These are phyloP conservation scores for Oithona nana DNA, from an alignment of 2,888 invertebrate species.

Conservation along the genomic window DNA sequence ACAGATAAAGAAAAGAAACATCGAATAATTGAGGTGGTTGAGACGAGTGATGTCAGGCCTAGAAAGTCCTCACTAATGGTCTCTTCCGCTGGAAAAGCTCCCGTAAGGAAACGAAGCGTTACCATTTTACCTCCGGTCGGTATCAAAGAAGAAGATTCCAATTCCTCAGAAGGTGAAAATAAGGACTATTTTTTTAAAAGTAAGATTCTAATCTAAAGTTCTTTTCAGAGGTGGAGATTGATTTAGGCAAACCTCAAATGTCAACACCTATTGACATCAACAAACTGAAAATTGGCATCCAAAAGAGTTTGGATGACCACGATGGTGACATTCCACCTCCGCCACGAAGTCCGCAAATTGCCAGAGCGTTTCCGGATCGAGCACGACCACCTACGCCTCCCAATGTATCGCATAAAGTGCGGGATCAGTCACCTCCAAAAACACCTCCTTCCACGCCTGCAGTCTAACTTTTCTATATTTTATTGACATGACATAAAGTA, in stretches of 20 bases:
- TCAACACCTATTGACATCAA: not conserved
- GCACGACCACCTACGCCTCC: not conserved
- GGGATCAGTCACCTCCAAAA: too few relatives aligned
- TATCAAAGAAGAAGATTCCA: not conserved
- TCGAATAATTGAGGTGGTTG: not conserved
- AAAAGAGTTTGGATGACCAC: not conserved
- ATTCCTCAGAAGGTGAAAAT: not conserved
- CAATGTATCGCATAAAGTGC: constrained; percentile 5
- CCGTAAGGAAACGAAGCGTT: not conserved
- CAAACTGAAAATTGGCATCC: not conserved
- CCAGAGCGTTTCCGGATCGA: not conserved
- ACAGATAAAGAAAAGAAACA: not conserved
- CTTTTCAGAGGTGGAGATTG: not conserved
- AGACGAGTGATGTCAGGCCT: not conserved
- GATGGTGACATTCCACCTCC: not conserved
- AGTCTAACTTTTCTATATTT: too few relatives aligned
- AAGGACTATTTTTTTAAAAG: not conserved
- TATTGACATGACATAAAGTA: too few relatives aligned
- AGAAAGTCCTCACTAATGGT: not conserved
- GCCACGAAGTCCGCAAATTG: not conserved
- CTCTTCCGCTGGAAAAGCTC: not conserved
- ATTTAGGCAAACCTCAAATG: not conserved
- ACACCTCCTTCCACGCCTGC: too few relatives aligned
- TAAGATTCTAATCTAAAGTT: not conserved
- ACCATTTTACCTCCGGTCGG: not conserved